Conservation (phyloP, 2,888 invertebrate genomes). For the Linnaemya vulpina region DNA sequence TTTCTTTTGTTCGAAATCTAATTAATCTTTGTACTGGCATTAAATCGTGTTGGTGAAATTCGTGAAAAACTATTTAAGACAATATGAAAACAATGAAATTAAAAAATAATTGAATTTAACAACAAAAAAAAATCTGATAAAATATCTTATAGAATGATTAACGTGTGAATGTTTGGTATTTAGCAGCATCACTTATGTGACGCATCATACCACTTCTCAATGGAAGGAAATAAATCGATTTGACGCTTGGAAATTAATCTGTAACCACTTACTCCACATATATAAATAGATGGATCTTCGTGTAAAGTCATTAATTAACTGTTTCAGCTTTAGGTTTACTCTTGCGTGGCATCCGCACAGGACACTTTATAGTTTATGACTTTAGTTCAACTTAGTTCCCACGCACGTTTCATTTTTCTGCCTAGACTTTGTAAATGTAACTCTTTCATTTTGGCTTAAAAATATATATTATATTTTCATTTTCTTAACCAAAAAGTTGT, state of each 20-base stretch:
- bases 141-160: not conserved
- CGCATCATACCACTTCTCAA: not conserved
- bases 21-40: conserved; percentile 1
- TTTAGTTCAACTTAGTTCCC: conserved; percentile 59
- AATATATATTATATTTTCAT: conserved; percentile 1
- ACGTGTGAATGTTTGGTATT: not conserved
- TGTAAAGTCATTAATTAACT: conserved; percentile 53
- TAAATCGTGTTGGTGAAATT: conserved; percentile 53
- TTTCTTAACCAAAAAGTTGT: not conserved
- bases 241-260: conserved; percentile 3
- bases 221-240: not conserved
- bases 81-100: conserved; percentile 7
- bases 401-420: conserved; percentile 53
- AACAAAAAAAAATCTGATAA: not conserved
- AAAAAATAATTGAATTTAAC: not conserved
- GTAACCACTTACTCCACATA: conserved; percentile 27
- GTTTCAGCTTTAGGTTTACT: conserved; percentile 26
- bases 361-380: conserved; percentile 57
- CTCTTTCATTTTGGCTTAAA: conserved; percentile 23
- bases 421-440: conserved; percentile 5
- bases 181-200: not conserved
- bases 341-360: conserved; percentile 23
- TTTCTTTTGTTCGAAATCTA: conserved; percentile 55
- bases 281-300: conserved; percentile 43
- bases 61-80: conserved; percentile 45